These are phyloP conservation scores for Rissa tridactyla DNA, from an alignment of 2,113 vertebrate species.

Conservation along the genomic window DNA sequence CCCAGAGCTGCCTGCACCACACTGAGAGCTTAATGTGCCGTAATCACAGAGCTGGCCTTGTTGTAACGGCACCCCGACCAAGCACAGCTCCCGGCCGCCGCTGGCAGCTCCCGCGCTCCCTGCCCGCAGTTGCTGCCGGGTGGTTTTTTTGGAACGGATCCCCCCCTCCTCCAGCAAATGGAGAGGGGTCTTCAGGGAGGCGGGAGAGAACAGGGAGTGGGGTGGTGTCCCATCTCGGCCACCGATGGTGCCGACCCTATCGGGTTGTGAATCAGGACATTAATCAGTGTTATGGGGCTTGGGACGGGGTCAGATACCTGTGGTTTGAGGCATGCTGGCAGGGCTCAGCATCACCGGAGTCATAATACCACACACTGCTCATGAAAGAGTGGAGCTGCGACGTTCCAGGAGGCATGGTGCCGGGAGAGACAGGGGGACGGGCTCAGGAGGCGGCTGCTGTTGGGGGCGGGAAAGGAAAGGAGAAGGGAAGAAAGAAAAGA, in stretches of 20 bases:
- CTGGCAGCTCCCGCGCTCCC: not conserved
- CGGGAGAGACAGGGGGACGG: not conserved
- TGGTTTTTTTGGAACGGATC: not conserved
- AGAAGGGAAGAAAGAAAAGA: not conserved
- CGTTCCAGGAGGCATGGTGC: not conserved
- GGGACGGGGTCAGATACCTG: slow-evolving; percentile 46
- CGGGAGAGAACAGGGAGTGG: no score
- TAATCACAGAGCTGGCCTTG: slow-evolving; percentile 42
- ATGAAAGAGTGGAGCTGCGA: not conserved
- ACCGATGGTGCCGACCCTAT: not conserved
- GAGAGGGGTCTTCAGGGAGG: not conserved
- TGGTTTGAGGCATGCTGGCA: slow-evolving; percentile 23
- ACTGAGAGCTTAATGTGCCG: slow-evolving; percentile 4
- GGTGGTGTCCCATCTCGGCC: fast-evolving
- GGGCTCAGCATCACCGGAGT: not conserved
- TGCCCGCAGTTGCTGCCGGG: not conserved
- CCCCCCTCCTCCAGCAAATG: not conserved
- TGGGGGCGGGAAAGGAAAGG: not conserved
- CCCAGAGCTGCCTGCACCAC: not conserved
- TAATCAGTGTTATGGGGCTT: not conserved
- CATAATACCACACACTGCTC: not conserved
- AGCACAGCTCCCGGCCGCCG: not conserved
- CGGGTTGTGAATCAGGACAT: not conserved
- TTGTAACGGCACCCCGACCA: not conserved
- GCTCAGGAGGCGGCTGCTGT: not conserved